phyloP scores from a whole-genome alignment of 2,888 invertebrate genomes.

The Acleris holmiana region DNA sequence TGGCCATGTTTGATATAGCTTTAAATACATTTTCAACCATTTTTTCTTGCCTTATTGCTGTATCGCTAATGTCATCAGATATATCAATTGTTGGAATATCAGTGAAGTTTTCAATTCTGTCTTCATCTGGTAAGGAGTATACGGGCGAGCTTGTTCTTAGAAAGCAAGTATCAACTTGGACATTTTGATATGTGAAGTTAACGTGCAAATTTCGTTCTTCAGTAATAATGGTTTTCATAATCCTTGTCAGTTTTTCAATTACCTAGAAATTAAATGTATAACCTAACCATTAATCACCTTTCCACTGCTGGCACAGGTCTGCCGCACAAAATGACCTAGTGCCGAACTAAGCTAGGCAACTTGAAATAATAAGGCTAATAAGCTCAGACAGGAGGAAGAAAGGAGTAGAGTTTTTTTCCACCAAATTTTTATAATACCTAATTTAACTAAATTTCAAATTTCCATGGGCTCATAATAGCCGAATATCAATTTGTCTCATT shows the following conservation, averaged over 20 bases:
- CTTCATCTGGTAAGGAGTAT: constrained; percentile 53
- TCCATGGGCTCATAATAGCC: too few relatives aligned
- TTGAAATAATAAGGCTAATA: too few relatives aligned
- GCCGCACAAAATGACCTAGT: too few relatives aligned
- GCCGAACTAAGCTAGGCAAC: too few relatives aligned
- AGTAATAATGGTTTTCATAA: constrained; percentile 41
- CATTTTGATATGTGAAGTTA: neutral
- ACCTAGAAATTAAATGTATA: constrained; percentile 50
- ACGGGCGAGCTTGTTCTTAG: constrained; percentile 48
- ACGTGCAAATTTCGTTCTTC: constrained; percentile 45
- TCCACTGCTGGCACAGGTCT: too few relatives aligned
- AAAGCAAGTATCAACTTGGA: neutral
- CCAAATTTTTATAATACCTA: too few relatives aligned
- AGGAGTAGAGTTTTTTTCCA: too few relatives aligned
- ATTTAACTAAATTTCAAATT: too few relatives aligned
- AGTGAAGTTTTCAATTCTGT: constrained; percentile 41
- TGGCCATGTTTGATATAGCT: constrained; percentile 17
- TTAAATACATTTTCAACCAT: constrained; percentile 20
- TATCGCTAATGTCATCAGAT: constrained; percentile 33
- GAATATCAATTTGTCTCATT: too few relatives aligned
- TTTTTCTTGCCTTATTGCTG: neutral
- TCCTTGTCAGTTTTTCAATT: constrained; percentile 60
- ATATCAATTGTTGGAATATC: constrained; percentile 37
- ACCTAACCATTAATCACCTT: too few relatives aligned
- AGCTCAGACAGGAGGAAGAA: too few relatives aligned